A percentile compares a stretch with the other conserved stretches of the same genome.
These are phyloP conservation scores for Spilarctia lutea DNA, from an alignment of 2,888 invertebrate species.

Conservation along the genomic window DNA sequence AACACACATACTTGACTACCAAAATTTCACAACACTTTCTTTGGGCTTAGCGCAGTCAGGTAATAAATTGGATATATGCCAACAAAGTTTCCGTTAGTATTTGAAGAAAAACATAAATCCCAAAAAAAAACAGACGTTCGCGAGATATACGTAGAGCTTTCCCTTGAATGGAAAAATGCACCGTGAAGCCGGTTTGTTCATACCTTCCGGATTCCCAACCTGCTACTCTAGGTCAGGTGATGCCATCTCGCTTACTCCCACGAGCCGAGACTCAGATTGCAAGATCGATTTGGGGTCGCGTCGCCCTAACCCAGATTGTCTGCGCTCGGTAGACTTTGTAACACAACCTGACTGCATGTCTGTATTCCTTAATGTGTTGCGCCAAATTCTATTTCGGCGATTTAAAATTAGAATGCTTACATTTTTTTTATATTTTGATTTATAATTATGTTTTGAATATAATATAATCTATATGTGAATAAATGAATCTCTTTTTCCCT, in stretches of 20 bases:
- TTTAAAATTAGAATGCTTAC: neutral
- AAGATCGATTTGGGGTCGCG: constrained; percentile 82
- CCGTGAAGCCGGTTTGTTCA: constrained; percentile 80
- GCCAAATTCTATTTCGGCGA: constrained; percentile 29
- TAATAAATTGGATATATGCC: neutral
- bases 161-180: constrained; percentile 86
- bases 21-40: too few species aligned
- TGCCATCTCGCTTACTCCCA: constrained; percentile 72
- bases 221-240: constrained; percentile 83
- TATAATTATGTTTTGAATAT: too few species aligned
- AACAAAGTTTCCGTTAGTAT: constrained; percentile 5
- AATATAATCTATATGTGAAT: neutral
- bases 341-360: constrained; percentile 52
- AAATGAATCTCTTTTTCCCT: neutral
- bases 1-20: too few species aligned
- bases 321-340: constrained; percentile 74
- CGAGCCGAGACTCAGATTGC: constrained; percentile 67
- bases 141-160: constrained; percentile 78
- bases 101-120: constrained; percentile 60
- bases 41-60: too few species aligned
- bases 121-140: constrained; percentile 62
- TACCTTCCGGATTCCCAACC: constrained; percentile 86
- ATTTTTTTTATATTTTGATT: neutral
- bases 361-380: constrained; percentile 38
- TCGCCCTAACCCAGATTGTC: constrained; percentile 84